Percentiles rank a stretch among this genome's conserved stretches.
These are phyloP conservation scores for Schlechtendalia chinensis DNA, from an alignment of 1,140 invertebrate species.

Conservation along the genomic window DNA sequence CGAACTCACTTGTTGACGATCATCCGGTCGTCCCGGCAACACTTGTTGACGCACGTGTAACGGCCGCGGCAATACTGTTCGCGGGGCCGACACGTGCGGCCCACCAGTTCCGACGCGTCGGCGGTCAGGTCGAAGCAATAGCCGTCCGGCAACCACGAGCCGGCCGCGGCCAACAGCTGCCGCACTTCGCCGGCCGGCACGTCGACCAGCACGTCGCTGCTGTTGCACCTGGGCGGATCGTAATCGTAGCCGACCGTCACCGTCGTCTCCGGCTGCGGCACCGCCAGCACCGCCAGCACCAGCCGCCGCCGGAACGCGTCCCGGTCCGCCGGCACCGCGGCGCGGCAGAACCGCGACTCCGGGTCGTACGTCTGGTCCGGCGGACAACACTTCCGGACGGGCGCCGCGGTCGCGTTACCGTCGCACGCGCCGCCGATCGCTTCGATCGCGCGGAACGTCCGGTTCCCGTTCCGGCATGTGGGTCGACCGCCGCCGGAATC, in stretches of 20 bases:
- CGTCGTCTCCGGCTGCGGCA: neutral
- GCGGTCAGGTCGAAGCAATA: constrained; percentile 20
- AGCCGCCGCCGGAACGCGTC: too few relatives aligned
- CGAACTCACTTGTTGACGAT: constrained; percentile 15
- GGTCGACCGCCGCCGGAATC: neutral
- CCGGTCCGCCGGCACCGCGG: neutral
- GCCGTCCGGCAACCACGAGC: neutral
- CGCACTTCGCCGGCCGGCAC: neutral
- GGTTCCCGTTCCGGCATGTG: neutral
- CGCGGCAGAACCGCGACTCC: neutral
- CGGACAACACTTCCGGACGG: constrained; percentile 34
- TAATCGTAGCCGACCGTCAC: constrained; percentile 20
- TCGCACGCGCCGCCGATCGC: neutral
- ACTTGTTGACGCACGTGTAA: constrained; percentile 39
- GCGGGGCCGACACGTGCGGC: constrained; percentile 18
- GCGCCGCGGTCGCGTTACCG: neutral
- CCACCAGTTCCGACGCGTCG: neutral
- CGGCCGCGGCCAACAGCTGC: neutral
- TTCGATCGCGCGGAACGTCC: neutral
- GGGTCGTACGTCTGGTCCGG: constrained; percentile 16
- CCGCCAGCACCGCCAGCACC: neutral
- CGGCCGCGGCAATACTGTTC: neutral
- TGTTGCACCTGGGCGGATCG: neutral
- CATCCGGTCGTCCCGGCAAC: neutral
- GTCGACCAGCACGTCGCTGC: neutral